These are phyloP conservation scores for Cryptotermes secundus DNA, from an alignment of 1,140 invertebrate species.

Conservation along the genomic window DNA sequence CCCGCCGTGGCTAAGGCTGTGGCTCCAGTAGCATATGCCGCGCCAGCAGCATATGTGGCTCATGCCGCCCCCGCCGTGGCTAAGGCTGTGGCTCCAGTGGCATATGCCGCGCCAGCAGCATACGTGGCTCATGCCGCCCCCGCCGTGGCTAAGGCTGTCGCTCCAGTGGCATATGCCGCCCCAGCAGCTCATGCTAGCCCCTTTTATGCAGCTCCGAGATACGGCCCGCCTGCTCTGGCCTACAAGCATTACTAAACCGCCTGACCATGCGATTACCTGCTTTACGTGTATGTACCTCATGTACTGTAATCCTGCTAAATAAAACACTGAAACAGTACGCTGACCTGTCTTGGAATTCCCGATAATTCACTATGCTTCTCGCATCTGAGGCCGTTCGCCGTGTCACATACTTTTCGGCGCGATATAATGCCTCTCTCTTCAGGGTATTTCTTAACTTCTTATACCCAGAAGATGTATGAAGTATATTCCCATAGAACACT, in stretches of 20 bases:
- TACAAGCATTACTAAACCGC: conserved; percentile 35
- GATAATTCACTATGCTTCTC: too few relatives aligned
- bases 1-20: conserved; percentile 38
- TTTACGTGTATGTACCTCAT: not conserved
- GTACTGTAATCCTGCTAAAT: not conserved
- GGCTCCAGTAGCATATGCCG: conserved; percentile 20
- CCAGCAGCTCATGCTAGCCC: conserved; percentile 38
- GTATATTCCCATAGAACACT: too few relatives aligned
- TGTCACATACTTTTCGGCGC: too few relatives aligned
- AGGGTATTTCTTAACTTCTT: too few relatives aligned
- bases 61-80: conserved; percentile 44
- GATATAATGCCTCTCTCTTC: too few relatives aligned
- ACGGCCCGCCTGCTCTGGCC: conserved; percentile 24
- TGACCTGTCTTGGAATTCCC: too few relatives aligned
- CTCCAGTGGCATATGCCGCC: conserved; percentile 40
- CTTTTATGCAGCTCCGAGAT: conserved; percentile 34
- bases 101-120: conserved; percentile 37
- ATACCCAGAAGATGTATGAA: too few relatives aligned
- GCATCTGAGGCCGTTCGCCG: too few relatives aligned
- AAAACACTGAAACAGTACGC: not conserved
- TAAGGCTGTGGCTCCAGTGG: conserved; percentile 43
- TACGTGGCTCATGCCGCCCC: conserved; percentile 43
- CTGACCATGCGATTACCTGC: not conserved
- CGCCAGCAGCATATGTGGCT: conserved; percentile 36
- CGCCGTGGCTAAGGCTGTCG: conserved; percentile 45